Conservation (phyloP, 2,888 invertebrate species). For the Biston stratarius region DNA sequence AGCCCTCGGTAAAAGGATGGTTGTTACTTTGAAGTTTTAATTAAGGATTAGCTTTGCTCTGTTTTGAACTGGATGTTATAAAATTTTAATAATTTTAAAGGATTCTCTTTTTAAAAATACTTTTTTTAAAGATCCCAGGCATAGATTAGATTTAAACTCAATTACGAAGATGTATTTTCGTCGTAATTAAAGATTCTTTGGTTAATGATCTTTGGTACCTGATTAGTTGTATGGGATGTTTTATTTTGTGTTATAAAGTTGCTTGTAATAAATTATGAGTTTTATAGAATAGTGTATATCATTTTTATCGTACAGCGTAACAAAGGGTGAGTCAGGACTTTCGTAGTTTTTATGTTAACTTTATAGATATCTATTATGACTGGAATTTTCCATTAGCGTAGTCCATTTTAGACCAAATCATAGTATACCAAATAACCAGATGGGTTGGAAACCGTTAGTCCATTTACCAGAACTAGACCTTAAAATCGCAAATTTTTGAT, state of each 20-base stretch:
- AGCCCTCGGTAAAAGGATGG: conserved; percentile 58
- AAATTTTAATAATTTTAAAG: conserved; percentile 53
- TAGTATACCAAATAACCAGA: too few species aligned
- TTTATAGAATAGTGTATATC: conserved; percentile 15
- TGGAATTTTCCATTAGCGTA: too few species aligned
- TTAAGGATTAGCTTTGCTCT: conserved; percentile 75
- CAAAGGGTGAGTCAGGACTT: conserved; percentile 6
- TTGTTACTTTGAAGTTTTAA: conserved; percentile 68
- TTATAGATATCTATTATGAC: neutral
- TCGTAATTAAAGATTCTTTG: conserved; percentile 30
- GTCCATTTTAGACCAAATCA: too few species aligned
- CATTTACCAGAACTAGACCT: too few species aligned
- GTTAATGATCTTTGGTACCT: conserved; percentile 21
- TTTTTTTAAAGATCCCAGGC: conserved; percentile 21
- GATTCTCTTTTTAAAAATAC: conserved; percentile 27
- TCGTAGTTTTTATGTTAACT: neutral
- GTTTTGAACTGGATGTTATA: conserved; percentile 55
- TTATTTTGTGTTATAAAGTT: conserved; percentile 36
- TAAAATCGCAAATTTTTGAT: too few species aligned
- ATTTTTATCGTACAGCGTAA: conserved; percentile 23
- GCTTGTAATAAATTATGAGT: conserved; percentile 26
- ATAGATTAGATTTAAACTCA: conserved; percentile 19
- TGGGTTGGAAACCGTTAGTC: too few species aligned
- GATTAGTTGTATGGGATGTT: conserved; percentile 27
- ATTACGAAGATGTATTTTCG: conserved; percentile 31